phyloP scores from a whole-genome alignment of 2,888 invertebrate genomes.

The Conomelus anceps region DNA sequence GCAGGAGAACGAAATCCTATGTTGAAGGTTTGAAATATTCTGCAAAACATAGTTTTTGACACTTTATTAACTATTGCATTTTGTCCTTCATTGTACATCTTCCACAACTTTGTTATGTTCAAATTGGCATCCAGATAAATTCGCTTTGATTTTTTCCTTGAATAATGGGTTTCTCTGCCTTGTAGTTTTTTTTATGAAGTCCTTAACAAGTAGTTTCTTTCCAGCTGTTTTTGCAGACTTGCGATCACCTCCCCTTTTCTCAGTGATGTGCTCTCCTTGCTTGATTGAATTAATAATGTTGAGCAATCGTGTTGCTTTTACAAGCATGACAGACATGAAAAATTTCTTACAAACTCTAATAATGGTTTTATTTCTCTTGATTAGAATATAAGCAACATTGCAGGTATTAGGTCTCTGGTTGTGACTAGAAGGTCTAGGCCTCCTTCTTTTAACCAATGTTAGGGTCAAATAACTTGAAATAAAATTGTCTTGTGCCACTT shows the following conservation, averaged over 20 bases:
- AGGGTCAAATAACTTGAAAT: background rate
- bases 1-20: too few species aligned
- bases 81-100: background rate
- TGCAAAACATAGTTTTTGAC: too few species aligned
- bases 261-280: background rate
- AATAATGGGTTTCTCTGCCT: background rate
- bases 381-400: background rate
- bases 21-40: too few species aligned
- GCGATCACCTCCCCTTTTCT: background rate
- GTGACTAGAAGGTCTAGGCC: background rate
- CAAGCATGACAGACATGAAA: background rate
- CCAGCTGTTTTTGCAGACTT: background rate
- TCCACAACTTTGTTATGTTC: background rate
- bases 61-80: background rate
- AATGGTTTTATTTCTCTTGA: background rate
- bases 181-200: background rate
- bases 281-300: background rate
- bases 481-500: slow-evolving; percentile 5
- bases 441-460: background rate
- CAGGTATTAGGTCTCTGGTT: background rate
- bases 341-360: background rate
- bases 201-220: background rate
- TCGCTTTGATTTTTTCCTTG: slow-evolving; percentile 6
- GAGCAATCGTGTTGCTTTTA: background rate
- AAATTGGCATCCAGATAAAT: background rate